phyloP scores from a whole-genome alignment of 2,797 vertebrate species.

The Anniella stebbinsi region DNA sequence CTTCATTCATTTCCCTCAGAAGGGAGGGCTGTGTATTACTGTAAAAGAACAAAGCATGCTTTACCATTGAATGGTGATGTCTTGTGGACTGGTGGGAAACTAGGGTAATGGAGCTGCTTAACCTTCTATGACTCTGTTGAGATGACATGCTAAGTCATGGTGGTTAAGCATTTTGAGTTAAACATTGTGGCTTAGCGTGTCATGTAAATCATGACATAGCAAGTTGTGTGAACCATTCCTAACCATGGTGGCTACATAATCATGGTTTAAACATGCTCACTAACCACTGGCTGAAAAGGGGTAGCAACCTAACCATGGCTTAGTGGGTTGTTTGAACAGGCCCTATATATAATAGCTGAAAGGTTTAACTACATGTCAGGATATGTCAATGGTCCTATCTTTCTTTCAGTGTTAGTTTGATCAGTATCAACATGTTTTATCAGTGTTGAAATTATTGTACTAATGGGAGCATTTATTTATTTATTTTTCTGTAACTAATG shows the following conservation, averaged over 20 bases:
- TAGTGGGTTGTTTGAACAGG: too few relatives aligned
- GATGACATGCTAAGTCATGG: too few relatives aligned
- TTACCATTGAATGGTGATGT: not conserved
- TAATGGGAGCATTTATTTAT: not conserved
- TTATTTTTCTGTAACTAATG: constrained; percentile 11
- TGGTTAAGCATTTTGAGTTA: too few relatives aligned
- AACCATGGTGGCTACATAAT: too few relatives aligned
- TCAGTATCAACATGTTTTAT: not conserved
- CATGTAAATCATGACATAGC: too few relatives aligned
- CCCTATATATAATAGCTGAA: not conserved
- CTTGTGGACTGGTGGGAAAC: not conserved
- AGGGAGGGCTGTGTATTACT: not conserved
- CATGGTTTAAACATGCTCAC: too few relatives aligned
- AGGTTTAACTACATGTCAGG: not conserved
- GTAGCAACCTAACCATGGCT: too few relatives aligned
- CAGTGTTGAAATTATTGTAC: not conserved
- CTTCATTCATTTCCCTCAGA: not conserved
- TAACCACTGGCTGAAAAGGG: too few relatives aligned
- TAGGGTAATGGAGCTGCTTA: not conserved
- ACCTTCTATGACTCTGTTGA: too few relatives aligned
- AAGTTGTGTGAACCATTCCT: too few relatives aligned
- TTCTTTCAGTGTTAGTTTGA: not conserved
- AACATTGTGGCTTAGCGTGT: too few relatives aligned
- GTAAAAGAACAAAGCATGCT: not conserved
- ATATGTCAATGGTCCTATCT: not conserved